Evolutionary conservation across 2,113 vertebrate species (phyloP).

Genomic region (Phrynosoma platyrhinos): DNA sequence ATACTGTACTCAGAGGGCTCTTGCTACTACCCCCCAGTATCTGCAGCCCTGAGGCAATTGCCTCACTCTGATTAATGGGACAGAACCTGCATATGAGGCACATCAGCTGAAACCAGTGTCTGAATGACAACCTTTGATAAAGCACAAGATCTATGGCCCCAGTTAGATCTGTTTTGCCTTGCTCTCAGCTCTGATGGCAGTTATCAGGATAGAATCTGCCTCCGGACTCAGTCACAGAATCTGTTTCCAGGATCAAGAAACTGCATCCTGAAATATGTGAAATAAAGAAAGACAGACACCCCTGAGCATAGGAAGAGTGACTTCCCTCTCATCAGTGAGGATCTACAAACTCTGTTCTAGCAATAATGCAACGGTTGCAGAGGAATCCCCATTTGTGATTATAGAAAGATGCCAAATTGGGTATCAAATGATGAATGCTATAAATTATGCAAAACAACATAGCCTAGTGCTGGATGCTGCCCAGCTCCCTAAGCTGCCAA

Average conservation of each 20-base stretch:
- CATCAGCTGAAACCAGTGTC: background rate
- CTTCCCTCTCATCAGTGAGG: background rate
- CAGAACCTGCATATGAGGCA: background rate
- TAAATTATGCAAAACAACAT: background rate
- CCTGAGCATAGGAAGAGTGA: background rate
- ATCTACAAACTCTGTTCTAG: background rate
- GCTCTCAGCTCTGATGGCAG: background rate
- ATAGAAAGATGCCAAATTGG: slow-evolving; percentile 7
- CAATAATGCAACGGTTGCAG: background rate
- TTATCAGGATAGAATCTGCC: background rate
- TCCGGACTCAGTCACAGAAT: background rate
- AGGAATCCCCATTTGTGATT: background rate
- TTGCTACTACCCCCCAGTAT: too few species aligned
- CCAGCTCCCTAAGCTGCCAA: background rate
- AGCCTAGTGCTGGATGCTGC: background rate
- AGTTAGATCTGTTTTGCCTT: background rate
- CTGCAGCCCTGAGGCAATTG: too few species aligned
- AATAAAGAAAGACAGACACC: background rate
- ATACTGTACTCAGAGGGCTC: too few species aligned
- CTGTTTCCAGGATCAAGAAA: background rate
- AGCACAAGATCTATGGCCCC: background rate
- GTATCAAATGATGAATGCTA: rapidly evolving
- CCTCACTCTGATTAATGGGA: too few species aligned
- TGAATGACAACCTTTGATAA: background rate
- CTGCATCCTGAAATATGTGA: background rate